Evolutionary conservation across 2,888 invertebrate genomes (phyloP), one percentile per base, ranked within the genome.

Genomic region (Acholoe squamosa): DNA sequence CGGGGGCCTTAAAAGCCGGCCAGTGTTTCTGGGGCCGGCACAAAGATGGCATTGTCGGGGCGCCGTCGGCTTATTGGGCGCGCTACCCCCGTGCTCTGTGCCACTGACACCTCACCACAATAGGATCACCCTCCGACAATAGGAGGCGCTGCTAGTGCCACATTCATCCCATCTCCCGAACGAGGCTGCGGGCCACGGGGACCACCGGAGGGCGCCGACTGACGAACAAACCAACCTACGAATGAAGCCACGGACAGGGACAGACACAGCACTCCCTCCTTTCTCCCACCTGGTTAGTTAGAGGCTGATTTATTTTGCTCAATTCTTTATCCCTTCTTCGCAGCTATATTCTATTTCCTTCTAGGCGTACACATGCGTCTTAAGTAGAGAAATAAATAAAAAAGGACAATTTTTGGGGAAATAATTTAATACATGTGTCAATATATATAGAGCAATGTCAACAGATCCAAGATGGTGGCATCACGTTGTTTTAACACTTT

Each of bases 111-210:
- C 71, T 71, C 71, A 43, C 43, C 84, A 84, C 84, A 84, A 84
- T 84, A 25, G 84, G 84, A 84, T 84, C 84, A 84, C 84, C 43
- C n/a, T 10, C 43, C 43, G 25, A 84, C 84, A 84, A 84, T 34
- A 84, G 84, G 84, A 43, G 84, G 84, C 43, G 43, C 43, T 84
- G 84, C 43, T 22, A 84, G 84, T 43, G 84, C 34, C 51, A n/a
- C 77, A 77, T 43, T 84, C 84, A 84, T 33, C n/a, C 84, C 43
- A 84, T 51, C 84, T 51, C 51, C 43, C 14, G 43, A 84, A 84
- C 34, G 84, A 84, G 84, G 84, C 84, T 84, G 43, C 14, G 19
- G 84, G 84, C 71, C 71, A 71, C 61, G 61, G 71, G 31, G 28
- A 71, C 28, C 71, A 71, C 31, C 71, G 25, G 3, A 25, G 31